A percentile compares a stretch with the other conserved stretches of the same genome.
These are phyloP conservation scores for Pardalotus punctatus DNA, from an alignment of 2,113 vertebrate genomes.

Conservation along the genomic window DNA sequence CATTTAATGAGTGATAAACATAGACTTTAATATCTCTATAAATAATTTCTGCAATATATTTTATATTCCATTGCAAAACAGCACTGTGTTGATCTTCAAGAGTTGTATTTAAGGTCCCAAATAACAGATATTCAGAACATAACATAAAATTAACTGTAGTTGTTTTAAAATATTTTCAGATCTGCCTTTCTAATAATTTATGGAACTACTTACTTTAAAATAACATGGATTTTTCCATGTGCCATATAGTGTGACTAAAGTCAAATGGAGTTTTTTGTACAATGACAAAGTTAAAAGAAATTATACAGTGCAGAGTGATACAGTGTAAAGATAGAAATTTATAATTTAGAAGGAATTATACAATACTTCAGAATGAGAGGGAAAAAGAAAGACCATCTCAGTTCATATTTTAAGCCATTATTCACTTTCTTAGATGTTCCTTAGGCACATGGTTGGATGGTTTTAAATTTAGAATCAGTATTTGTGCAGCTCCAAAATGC, in stretches of 20 bases:
- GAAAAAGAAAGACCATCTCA: not conserved
- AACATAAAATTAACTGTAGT: not conserved
- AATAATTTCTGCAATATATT: slow-evolving; percentile 70
- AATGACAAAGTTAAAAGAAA: slow-evolving; percentile 5
- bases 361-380: not conserved
- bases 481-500: slow-evolving; percentile 19
- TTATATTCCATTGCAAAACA: slow-evolving; percentile 64
- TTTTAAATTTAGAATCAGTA: slow-evolving; percentile 42
- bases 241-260: not conserved
- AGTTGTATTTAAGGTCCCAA: slow-evolving; percentile 65
- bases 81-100: slow-evolving; percentile 67
- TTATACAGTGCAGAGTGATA: not conserved
- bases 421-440: not conserved
- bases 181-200: slow-evolving; percentile 35
- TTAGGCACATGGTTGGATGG: not conserved
- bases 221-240: not conserved
- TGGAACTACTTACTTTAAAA: slow-evolving; percentile 20
- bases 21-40: slow-evolving; percentile 53
- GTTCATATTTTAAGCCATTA: not conserved
- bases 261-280: not conserved
- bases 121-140: slow-evolving; percentile 53
- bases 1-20: slow-evolving; percentile 70
- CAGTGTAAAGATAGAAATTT: not conserved
- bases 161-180: slow-evolving; percentile 43
- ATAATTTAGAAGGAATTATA: not conserved